These are phyloP conservation scores for Corythornis leucogaster DNA, from an alignment of 2,797 vertebrate genomes.

Conservation along the genomic window DNA sequence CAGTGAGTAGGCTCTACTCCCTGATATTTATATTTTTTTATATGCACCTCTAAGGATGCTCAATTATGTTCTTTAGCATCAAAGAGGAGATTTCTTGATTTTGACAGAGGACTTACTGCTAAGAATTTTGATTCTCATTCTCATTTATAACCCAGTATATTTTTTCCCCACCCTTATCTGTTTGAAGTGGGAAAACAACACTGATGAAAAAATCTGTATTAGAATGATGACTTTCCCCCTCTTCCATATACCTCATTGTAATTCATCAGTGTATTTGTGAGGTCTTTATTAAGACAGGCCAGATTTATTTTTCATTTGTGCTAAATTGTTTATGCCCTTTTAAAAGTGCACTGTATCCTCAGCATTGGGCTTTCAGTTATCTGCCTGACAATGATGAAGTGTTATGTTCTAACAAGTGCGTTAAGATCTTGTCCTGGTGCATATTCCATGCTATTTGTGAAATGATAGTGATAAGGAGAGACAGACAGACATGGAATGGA, in stretches of 20 bases:
- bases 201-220: not conserved
- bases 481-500: not conserved
- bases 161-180: not conserved
- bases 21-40: not conserved
- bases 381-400: slow-evolving; percentile 54
- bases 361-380: slow-evolving; percentile 32
- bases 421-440: slow-evolving; percentile 52
- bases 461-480: slow-evolving; percentile 15
- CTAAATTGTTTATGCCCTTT: slow-evolving; percentile 58
- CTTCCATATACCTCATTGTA: not conserved
- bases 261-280: slow-evolving; percentile 57
- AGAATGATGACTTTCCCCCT: not conserved
- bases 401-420: slow-evolving; percentile 26
- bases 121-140: not conserved
- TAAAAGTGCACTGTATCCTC: slow-evolving; percentile 38
- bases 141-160: not conserved
- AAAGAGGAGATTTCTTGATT: not conserved
- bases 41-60: not conserved
- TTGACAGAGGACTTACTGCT: not conserved
- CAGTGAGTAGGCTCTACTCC: not conserved
- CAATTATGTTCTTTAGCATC: not conserved
- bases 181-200: slow-evolving; percentile 18
- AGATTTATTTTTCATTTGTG: slow-evolving; percentile 66
- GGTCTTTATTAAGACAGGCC: slow-evolving; percentile 61
- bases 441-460: slow-evolving; percentile 45